Conservation (phyloP, 2,888 invertebrate species). For the Hecatera dysodea region DNA sequence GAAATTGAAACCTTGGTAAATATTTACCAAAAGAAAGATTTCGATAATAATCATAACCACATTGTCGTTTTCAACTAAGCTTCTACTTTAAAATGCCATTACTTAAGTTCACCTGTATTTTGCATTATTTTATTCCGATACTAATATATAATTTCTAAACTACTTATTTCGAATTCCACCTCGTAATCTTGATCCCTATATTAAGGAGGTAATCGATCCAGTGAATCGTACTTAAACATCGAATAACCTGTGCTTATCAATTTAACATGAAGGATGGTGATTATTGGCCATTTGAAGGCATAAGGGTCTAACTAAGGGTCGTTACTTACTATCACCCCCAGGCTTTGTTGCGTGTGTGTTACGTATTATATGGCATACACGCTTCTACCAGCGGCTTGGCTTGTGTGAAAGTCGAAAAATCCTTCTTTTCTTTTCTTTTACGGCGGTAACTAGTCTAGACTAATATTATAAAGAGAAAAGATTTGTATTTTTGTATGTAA, state of each 20-base stretch:
- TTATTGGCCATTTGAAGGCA: constrained; percentile 56
- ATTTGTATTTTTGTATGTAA: too few species aligned
- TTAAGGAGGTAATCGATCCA: constrained; percentile 52
- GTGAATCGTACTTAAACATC: constrained; percentile 45
- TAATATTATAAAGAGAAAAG: too few species aligned
- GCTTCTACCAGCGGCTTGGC: too few species aligned
- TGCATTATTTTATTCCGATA: constrained; percentile 16
- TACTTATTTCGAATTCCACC: constrained; percentile 34
- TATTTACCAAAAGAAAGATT: too few species aligned
- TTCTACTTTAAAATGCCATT: neutral
- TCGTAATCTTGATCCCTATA: constrained; percentile 16
- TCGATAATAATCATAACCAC: too few species aligned
- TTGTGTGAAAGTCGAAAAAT: neutral
- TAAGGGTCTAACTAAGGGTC: constrained; percentile 28
- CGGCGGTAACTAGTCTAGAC: too few species aligned
- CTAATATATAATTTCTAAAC: constrained; percentile 44
- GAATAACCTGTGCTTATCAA: constrained; percentile 63
- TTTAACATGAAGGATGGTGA: constrained; percentile 59
- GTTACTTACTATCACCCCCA: constrained; percentile 33
- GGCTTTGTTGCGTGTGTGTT: constrained; percentile 29
- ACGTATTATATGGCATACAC: constrained; percentile 13
- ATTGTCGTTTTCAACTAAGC: neutral
- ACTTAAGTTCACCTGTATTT: neutral
- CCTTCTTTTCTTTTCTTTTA: too few species aligned
- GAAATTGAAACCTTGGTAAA: too few species aligned